Base-by-base conservation (phyloP, 2,888 invertebrate genomes). In the Patella pellucida region DNA sequence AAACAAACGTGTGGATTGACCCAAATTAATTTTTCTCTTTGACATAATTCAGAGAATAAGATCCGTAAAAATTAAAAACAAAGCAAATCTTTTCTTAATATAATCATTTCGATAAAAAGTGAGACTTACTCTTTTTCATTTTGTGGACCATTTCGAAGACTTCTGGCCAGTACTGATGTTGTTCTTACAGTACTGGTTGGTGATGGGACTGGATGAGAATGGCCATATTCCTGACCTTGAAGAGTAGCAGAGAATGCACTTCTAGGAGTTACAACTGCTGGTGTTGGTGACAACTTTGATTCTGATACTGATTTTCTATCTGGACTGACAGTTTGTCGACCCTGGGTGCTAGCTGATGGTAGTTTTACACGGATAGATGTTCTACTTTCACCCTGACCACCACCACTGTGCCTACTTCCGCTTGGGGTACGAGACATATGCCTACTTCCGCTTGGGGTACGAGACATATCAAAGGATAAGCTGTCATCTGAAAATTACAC, bases 341-440 rank as follows among this genome's bases (percentile, higher is more conserved):
- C 83, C 12, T 74, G 75, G 56, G 75, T 71, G 56, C 79, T 81
- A 14, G 85, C 85, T 52, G 85, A 84, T 14, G 88, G 88, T 27
- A 88, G 75, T 77, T 86, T 88, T 14, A 88, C 86, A 81, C 79
- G 86, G 62, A 88, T 88, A 0, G 87, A 87, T 11, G 87, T 85
- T 72, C 83, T 84, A 73, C 87, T 88, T 4, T 83, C 71, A 19
- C 69, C 74, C 50, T 71, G 73, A 23, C 19, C 9, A 19, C 19
- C 9, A 41, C 41, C 41, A 23, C 62, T 62, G 19, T 5, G 62
- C 23, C 4, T 62, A 62, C 62, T 62, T 62, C 62, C 62, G 23
- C 62, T 62, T n/a, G 62, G 62, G 11, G 62, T 62, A 23, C 62
- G 62, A 62, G 62, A 62, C 62, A 62, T 62, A 12, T 62, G 62